Percentiles rank a stretch among this genome's conserved stretches.
Evolutionary conservation across 1,140 invertebrate species (phyloP).

Genomic region (Papilio helenus): DNA sequence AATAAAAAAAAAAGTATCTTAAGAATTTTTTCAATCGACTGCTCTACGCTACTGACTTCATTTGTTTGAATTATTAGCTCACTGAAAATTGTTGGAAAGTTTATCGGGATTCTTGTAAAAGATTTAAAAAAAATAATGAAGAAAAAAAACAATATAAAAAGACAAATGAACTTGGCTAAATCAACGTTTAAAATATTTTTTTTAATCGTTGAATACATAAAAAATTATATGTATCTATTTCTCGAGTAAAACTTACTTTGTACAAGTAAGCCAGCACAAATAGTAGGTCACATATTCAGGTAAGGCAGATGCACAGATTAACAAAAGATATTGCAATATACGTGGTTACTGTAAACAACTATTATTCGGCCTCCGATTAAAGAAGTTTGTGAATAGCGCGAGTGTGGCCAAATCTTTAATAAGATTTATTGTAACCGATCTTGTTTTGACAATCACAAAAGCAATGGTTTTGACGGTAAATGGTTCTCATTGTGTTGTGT

Average conservation of each 20-base stretch:
- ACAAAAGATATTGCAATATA: constrained; percentile 51
- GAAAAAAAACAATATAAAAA: too few species aligned
- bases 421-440: constrained; percentile 74
- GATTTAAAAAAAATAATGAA: background rate
- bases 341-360: constrained; percentile 50
- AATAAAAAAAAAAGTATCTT: constrained; percentile 30
- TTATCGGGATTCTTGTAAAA: background rate
- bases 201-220: background rate
- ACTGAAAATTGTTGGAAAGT: background rate
- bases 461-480: constrained; percentile 52
- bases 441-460: constrained; percentile 69
- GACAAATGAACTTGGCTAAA: background rate
- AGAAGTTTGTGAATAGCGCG: constrained; percentile 53
- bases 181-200: background rate
- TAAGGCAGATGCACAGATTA: constrained; percentile 52
- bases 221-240: background rate
- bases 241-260: background rate
- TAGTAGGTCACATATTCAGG: constrained; percentile 41
- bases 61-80: constrained; percentile 18
- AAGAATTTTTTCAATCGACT: constrained; percentile 21
- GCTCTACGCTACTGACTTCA: constrained; percentile 4
- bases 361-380: constrained; percentile 53
- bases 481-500: constrained; percentile 62
- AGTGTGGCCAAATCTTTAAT: constrained; percentile 58
- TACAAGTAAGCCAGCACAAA: background rate